Conservation (phyloP, 2,888 invertebrate genomes). For the Scelioninae gen. 1 region DNA sequence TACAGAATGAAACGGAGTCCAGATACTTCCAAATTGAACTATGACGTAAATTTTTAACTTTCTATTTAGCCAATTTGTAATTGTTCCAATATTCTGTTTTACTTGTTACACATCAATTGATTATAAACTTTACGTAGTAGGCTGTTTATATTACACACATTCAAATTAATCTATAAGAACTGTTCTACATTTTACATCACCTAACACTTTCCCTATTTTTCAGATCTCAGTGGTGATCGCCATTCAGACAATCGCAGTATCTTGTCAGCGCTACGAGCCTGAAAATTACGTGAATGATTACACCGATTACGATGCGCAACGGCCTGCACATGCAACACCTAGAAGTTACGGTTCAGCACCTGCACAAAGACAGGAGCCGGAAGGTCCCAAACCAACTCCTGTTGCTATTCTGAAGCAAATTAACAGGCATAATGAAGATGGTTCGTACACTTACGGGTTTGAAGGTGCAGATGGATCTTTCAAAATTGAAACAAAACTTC, state of each 20-base stretch:
- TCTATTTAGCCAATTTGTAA: no score
- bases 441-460: conserved; percentile 93
- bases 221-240: conserved; percentile 71
- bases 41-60: not conserved
- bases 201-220: conserved; percentile 45
- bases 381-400: conserved; percentile 88
- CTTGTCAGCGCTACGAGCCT: conserved; percentile 85
- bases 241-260: conserved; percentile 74
- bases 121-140: no score
- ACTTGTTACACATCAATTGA: no score
- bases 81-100: no score
- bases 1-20: conserved; percentile 1
- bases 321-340: conserved; percentile 79
- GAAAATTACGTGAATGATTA: conserved; percentile 84
- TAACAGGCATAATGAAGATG: conserved; percentile 93
- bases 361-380: conserved; percentile 83
- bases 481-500: conserved; percentile 93
- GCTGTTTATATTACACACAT: no score
- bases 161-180: not conserved
- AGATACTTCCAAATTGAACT: conserved; percentile 25
- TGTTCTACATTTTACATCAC: not conserved
- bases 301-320: conserved; percentile 80
- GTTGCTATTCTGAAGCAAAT: conserved; percentile 93
- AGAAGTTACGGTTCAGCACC: conserved; percentile 85
- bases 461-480: conserved; percentile 94